phyloP scores from a whole-genome alignment of 53 echinoderm and acorn worm species.

The Arbacia lixula region DNA sequence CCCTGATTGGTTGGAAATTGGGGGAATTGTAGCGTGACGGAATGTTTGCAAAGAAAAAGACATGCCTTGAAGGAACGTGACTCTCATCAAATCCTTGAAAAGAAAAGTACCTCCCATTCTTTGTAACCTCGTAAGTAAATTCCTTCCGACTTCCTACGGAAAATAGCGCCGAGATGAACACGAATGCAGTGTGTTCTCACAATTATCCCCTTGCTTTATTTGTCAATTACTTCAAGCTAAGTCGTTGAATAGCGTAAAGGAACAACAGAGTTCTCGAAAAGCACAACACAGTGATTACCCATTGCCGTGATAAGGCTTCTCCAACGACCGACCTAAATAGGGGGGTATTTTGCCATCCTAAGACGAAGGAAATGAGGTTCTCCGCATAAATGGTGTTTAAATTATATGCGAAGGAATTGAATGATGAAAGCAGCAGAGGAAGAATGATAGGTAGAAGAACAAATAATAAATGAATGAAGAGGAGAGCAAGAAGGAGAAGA shows the following conservation, averaged over 20 bases:
- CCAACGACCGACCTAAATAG: conserved; percentile 32
- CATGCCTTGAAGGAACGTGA: too few relatives aligned
- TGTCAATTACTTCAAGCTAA: conserved; percentile 41
- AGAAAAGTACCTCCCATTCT: too few relatives aligned
- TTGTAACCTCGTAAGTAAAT: conserved; percentile 31
- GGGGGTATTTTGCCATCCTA: not conserved
- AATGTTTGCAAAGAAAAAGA: too few relatives aligned
- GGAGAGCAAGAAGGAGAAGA: not conserved
- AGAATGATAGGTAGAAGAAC: not conserved
- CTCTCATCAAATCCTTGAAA: too few relatives aligned
- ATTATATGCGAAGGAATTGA: too few relatives aligned
- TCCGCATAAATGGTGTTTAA: too few relatives aligned
- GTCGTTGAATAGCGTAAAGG: conserved; percentile 1
- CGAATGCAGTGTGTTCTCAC: conserved; percentile 11
- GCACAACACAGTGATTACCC: conserved; percentile 21
- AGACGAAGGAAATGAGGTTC: too few relatives aligned
- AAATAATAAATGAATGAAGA: not conserved
- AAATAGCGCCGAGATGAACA: not conserved
- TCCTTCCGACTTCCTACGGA: conserved; percentile 29
- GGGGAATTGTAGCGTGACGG: too few relatives aligned
- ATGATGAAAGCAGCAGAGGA: not conserved
- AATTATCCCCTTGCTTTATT: conserved; percentile 44
- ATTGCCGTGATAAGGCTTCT: conserved; percentile 10
- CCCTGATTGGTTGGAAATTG: too few relatives aligned
- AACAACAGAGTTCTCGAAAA: conserved; percentile 22